Conservation (phyloP, 2,888 invertebrate species). For the Ephialtes manifestator region DNA sequence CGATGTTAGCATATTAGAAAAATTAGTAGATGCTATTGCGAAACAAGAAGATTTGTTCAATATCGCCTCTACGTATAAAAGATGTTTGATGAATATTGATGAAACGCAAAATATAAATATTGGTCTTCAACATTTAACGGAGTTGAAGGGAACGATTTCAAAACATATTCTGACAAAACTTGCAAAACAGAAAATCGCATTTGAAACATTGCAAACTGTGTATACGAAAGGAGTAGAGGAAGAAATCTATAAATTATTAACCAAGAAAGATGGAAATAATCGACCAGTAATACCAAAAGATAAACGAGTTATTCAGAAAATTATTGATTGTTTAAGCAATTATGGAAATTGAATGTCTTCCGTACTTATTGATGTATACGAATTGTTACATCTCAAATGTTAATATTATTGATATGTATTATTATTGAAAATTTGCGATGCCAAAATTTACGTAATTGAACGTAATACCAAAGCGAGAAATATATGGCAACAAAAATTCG, state of each 20-base stretch:
- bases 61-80: neutral
- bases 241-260: neutral
- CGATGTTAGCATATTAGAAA: conserved; percentile 60
- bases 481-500: too few relatives aligned
- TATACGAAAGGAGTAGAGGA: neutral
- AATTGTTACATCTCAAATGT: neutral
- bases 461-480: too few relatives aligned
- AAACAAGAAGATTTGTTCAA: neutral
- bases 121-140: conserved; percentile 1
- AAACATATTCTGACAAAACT: too few relatives aligned
- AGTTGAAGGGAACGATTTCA: neutral
- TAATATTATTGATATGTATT: too few relatives aligned
- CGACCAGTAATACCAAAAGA: conserved; percentile 1
- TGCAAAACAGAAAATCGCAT: too few relatives aligned
- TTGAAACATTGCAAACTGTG: neutral
- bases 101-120: neutral
- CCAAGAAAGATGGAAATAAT: neutral
- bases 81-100: neutral
- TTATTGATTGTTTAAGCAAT: conserved; percentile 2
- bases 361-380: neutral
- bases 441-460: too few relatives aligned
- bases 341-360: neutral
- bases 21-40: neutral
- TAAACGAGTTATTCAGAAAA: neutral
- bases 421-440: too few relatives aligned